Evolutionary conservation across 30 jellyfish, hydroid and myxozoan genomes (phyloP).

Genomic region (Catostylus mosaicus): DNA sequence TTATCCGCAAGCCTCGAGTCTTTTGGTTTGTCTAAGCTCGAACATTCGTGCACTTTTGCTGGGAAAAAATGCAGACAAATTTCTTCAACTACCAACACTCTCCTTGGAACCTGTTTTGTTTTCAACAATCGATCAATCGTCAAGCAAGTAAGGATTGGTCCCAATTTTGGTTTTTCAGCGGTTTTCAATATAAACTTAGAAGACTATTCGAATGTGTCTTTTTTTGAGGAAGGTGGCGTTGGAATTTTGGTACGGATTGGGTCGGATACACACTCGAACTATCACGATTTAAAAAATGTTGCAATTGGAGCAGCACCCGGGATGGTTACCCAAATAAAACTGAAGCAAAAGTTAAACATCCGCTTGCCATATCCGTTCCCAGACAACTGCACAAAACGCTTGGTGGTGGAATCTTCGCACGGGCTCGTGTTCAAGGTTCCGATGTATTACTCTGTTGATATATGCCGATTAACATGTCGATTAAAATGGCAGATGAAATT

Average conservation of each 20-base stretch:
- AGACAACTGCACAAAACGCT: neutral
- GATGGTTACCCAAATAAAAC: neutral
- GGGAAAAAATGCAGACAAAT: neutral
- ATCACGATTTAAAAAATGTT: neutral
- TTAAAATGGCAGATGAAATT: neutral
- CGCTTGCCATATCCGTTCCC: neutral
- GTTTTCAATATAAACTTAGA: neutral
- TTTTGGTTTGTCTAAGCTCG: neutral
- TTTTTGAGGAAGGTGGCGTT: neutral
- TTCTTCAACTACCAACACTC: neutral
- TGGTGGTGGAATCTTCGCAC: neutral
- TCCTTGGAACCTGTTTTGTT: neutral
- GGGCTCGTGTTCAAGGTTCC: neutral
- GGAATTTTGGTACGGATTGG: neutral
- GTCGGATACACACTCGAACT: neutral
- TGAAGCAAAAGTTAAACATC: neutral
- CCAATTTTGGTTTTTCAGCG: neutral
- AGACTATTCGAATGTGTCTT: neutral
- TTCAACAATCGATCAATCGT: neutral
- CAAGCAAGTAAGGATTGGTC: neutral
- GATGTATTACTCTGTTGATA: neutral
- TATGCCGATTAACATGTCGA: neutral
- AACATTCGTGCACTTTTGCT: neutral
- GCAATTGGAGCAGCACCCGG: conserved; percentile 4
- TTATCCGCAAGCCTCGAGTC: neutral